phyloP scores from a whole-genome alignment of 2,888 invertebrate genomes.

The Drosophila villosipedis region DNA sequence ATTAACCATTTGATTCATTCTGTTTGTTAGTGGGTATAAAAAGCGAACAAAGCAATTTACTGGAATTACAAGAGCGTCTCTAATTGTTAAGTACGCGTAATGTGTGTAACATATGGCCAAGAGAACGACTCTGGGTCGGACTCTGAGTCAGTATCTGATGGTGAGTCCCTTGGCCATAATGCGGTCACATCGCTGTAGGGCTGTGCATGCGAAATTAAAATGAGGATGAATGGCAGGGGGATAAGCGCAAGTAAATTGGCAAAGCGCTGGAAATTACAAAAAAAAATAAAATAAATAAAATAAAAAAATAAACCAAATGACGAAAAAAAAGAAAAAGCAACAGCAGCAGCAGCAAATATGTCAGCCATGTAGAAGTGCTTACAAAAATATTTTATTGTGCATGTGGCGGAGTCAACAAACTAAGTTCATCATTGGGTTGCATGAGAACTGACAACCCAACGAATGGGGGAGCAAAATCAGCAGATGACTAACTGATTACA shows the following conservation, averaged over 20 bases:
- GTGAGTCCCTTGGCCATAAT: slow-evolving; percentile 27
- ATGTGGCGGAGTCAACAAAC: slow-evolving; percentile 63
- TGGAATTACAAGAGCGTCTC: slow-evolving; percentile 73
- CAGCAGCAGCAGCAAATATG: slow-evolving; percentile 26
- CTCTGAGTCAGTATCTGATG: slow-evolving; percentile 11
- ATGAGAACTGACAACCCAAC: background rate
- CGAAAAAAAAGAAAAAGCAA: background rate
- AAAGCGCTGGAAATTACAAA: slow-evolving; percentile 28
- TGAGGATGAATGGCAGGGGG: slow-evolving; percentile 35
- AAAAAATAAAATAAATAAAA: no score
- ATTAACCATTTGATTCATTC: slow-evolving; percentile 4
- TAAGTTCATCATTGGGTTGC: slow-evolving; percentile 14
- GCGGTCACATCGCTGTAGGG: slow-evolving; percentile 16
- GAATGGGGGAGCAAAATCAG: background rate
- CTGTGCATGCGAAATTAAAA: slow-evolving; percentile 49
- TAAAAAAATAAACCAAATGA: slow-evolving; percentile 18
- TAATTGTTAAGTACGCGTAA: slow-evolving; percentile 78
- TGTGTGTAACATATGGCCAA: slow-evolving; percentile 73
- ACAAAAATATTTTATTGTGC: slow-evolving; percentile 48
- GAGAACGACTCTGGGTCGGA: slow-evolving; percentile 44
- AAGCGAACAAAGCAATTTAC: slow-evolving; percentile 69
- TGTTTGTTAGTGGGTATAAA: slow-evolving; percentile 3
- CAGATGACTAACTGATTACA: background rate
- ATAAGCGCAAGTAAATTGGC: slow-evolving; percentile 63
- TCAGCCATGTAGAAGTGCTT: slow-evolving; percentile 55